Percentiles rank a stretch among this genome's conserved stretches.
Evolutionary conservation across 2,113 vertebrate genomes (phyloP).

Genomic region (Myxocyprinus asiaticus): DNA sequence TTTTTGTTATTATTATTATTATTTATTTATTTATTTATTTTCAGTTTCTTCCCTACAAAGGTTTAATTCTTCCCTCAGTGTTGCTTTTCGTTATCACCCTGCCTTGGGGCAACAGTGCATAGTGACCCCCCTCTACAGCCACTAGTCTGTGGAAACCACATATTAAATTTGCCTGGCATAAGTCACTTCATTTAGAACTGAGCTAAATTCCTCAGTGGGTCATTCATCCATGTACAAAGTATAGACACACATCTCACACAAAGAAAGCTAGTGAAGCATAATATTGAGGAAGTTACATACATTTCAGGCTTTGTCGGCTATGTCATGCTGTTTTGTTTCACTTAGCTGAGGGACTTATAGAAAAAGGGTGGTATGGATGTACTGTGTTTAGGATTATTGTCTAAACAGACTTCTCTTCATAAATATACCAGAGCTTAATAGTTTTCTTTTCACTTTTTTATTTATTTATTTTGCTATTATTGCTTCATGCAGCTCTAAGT

Average conservation of each 20-base stretch:
- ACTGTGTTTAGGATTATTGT: too few relatives aligned
- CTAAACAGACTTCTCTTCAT: too few relatives aligned
- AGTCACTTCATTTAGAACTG: slow-evolving; percentile 73
- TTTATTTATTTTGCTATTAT: too few relatives aligned
- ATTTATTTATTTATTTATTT: not conserved
- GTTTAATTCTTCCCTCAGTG: slow-evolving; percentile 67
- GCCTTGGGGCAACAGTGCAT: slow-evolving; percentile 70
- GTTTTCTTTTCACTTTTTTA: too few relatives aligned
- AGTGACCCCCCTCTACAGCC: slow-evolving; percentile 51
- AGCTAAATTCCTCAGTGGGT: slow-evolving; percentile 74
- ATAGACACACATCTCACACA: slow-evolving; percentile 77
- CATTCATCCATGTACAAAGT: slow-evolving; percentile 77
- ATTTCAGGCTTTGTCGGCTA: slow-evolving; percentile 67
- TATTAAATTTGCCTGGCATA: slow-evolving; percentile 72
- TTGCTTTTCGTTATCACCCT: slow-evolving; percentile 77
- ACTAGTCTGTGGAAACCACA: slow-evolving; percentile 68
- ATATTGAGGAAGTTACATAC: slow-evolving; percentile 79
- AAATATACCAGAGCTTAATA: too few relatives aligned
- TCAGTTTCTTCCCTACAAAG: slow-evolving; percentile 63
- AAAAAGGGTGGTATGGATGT: slow-evolving; percentile 17
- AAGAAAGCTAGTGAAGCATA: slow-evolving; percentile 77
- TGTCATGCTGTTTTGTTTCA: slow-evolving; percentile 62
- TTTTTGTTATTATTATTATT: too few relatives aligned
- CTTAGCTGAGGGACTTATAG: slow-evolving; percentile 50
- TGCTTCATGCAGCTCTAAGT: not conserved